Evolutionary conservation across 2,113 vertebrate species (phyloP).

Genomic region (Sterrhoptilus dennistouni): DNA sequence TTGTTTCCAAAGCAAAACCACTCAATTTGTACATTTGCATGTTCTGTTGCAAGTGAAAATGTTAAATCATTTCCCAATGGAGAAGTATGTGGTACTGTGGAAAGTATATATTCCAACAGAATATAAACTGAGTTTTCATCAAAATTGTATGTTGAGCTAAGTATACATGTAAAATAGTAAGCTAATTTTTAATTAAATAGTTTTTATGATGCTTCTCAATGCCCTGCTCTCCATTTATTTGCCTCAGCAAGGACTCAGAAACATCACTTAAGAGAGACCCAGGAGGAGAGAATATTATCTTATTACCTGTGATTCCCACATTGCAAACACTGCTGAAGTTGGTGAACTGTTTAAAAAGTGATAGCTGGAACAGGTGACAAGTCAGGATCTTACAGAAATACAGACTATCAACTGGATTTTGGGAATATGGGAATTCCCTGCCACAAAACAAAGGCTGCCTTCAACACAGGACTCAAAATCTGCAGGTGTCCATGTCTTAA

Average conservation of each 20-base stretch:
- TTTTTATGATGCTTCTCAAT: neutral
- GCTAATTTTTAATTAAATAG: neutral
- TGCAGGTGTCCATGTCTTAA: neutral
- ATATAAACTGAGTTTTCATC: neutral
- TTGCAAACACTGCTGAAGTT: neutral
- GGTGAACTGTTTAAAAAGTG: neutral
- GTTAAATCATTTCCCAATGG: neutral
- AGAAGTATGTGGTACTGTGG: neutral
- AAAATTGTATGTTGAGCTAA: neutral
- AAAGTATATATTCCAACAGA: neutral
- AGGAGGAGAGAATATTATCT: neutral
- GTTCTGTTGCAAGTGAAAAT: neutral
- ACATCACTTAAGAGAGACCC: neutral
- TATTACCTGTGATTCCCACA: neutral
- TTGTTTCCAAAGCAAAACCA: neutral
- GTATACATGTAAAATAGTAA: neutral
- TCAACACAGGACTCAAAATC: neutral
- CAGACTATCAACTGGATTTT: neutral
- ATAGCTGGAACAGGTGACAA: neutral
- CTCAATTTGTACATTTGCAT: neutral
- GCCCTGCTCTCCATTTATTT: neutral
- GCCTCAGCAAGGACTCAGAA: neutral
- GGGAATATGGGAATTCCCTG: neutral
- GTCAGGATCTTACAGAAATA: neutral
- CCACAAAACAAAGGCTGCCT: neutral